Base-by-base conservation (phyloP, 2,797 vertebrate genomes). In the Coranthus polyacanthus region DNA sequence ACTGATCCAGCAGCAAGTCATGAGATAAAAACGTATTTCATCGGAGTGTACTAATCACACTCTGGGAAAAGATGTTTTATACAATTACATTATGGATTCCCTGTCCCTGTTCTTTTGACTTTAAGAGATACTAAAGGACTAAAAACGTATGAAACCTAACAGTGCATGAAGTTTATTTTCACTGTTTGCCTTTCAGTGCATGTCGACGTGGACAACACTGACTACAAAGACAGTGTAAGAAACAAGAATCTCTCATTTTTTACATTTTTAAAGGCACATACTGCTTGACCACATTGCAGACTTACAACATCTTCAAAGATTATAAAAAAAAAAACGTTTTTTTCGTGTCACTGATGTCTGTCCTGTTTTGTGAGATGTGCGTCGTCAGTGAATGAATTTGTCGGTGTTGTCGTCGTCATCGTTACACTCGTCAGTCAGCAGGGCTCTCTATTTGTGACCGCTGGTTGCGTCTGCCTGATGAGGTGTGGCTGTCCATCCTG, bases 391-490 rank as follows among this genome's bases (percentile, higher is more conserved):
- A 2, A 9, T 13, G 12, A 12, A 6, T 11, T 9, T 59, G 17
- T 62, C 59, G n/a, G 42, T 59, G 76, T 70, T 0, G 0, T n/a
- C n/a, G n/a, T n/a, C n/a, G n/a, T n/a, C n/a, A n/a, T n/a, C n/a
- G n/a, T 73, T 50, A 12, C 9, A 3, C 24, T 39, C 59, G 1
- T 55, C 62, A 77, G 57, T 50, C 82, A 70, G 52, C 72, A 83
- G 68, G 50, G 24, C 78, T 70, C 51, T 16, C 32, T 50, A 24
- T 43, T 2, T 47, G 71, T 24, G 29, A 24, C 16, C 0, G 13
- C 29, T 93, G 88, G 86, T 54, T 91, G 41, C 63, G 79, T 39
- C 84, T 94, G 26, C 87, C 92, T 49, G 90, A 92, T 83, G 87
- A 93, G 65, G 38, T 93, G 34, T 89, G 87, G 88, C 57, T 92